These are phyloP conservation scores for Hipposideros armiger DNA, from an alignment of 2,113 vertebrate species.

Conservation along the genomic window DNA sequence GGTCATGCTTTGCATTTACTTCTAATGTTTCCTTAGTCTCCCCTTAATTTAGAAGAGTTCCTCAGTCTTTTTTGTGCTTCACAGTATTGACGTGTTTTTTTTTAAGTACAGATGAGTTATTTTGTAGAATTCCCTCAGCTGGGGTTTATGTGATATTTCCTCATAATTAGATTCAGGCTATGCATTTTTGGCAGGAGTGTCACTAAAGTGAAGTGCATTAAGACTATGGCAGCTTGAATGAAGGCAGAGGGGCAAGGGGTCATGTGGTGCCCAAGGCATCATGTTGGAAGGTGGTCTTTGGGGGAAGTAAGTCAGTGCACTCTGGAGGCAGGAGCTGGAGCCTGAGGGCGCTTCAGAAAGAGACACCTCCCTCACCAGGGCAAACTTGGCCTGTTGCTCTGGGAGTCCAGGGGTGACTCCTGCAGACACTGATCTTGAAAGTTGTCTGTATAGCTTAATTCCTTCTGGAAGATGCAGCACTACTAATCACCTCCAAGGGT, in stretches of 20 bases:
- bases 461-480: neutral
- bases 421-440: neutral
- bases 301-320: neutral
- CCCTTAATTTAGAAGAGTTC: neutral
- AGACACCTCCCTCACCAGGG: neutral
- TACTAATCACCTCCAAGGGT: neutral
- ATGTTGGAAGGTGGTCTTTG: too few species aligned
- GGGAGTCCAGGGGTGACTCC: rapidly evolving
- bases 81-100: neutral
- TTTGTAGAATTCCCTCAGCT: neutral
- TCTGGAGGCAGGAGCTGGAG: neutral
- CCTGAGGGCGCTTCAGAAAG: neutral
- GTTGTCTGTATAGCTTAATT: neutral
- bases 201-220: neutral
- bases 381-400: neutral
- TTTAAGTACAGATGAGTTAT: neutral
- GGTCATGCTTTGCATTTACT: neutral
- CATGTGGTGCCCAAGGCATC: too few species aligned
- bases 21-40: neutral
- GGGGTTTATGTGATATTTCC: neutral
- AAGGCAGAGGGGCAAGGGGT: neutral
- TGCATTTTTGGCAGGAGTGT: neutral
- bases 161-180: neutral
- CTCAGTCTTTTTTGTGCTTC: neutral
- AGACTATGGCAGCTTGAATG: neutral